phyloP scores from a whole-genome alignment of 2,888 invertebrate species.

The Magallana nippona region DNA sequence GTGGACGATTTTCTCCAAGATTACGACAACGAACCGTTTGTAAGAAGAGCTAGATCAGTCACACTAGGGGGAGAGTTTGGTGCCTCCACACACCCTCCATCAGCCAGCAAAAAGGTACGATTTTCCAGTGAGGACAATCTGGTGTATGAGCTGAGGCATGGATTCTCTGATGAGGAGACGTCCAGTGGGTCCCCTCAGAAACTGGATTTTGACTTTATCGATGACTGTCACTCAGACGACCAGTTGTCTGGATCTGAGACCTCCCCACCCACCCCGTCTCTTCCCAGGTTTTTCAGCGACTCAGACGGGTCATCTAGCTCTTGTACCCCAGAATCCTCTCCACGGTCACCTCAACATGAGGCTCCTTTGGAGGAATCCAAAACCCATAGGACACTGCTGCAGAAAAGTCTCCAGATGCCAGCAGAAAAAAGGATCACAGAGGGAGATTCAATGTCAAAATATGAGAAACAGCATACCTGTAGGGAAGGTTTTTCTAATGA shows the following conservation, averaged over 20 bases:
- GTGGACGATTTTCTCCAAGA: slow-evolving; percentile 1
- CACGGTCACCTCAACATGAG: neutral
- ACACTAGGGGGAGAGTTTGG: neutral
- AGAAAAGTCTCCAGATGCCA: slow-evolving; percentile 10
- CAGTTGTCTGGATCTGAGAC: neutral
- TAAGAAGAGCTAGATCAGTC: slow-evolving; percentile 28
- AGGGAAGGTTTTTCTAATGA: neutral
- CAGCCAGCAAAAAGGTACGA: neutral
- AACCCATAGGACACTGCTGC: slow-evolving; percentile 4
- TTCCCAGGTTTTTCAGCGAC: slow-evolving; percentile 37
- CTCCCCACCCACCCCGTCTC: slow-evolving; percentile 25
- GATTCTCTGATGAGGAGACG: slow-evolving; percentile 19
- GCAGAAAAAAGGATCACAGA: neutral
- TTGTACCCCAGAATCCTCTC: slow-evolving; percentile 28
- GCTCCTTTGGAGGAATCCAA: neutral
- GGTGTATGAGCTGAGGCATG: slow-evolving; percentile 1
- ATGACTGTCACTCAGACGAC: slow-evolving; percentile 17
- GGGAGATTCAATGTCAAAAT: neutral
- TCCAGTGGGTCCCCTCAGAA: neutral
- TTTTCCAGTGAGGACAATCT: slow-evolving; percentile 21
- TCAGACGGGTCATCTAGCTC: slow-evolving; percentile 36
- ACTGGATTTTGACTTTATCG: slow-evolving; percentile 7
- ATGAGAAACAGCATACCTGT: neutral
- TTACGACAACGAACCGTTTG: slow-evolving; percentile 31
- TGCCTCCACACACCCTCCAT: neutral